phyloP scores from a whole-genome alignment of 2,113 vertebrate species.

The Saguinus midas region DNA sequence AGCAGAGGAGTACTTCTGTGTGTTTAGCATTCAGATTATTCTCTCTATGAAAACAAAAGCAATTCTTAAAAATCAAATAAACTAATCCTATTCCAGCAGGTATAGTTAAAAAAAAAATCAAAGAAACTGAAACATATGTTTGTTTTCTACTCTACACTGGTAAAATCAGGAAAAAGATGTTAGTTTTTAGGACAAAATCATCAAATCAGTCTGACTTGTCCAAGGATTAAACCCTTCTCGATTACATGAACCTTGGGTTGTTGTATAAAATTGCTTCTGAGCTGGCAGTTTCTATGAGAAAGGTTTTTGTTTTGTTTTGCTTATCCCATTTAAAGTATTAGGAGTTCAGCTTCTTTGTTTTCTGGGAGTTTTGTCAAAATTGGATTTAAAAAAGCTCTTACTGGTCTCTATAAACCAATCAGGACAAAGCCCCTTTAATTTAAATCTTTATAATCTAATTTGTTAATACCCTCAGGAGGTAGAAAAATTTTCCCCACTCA shows the following conservation, averaged over 20 bases:
- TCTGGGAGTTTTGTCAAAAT: constrained; percentile 24
- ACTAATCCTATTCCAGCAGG: neutral
- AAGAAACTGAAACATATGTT: neutral
- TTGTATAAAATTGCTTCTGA: constrained; percentile 11
- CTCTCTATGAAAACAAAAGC: neutral
- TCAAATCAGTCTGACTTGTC: neutral
- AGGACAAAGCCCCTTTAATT: constrained; percentile 30
- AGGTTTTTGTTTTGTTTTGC: constrained; percentile 23
- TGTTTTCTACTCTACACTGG: neutral
- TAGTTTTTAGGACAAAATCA: constrained; percentile 18
- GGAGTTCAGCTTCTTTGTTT: constrained; percentile 39
- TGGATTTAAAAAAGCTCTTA: constrained; percentile 50
- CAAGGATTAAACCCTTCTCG: neutral
- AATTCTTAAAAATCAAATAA: neutral
- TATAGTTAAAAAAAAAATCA: neutral
- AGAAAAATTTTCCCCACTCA: neutral
- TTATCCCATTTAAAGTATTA: constrained; percentile 41
- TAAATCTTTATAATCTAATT: constrained; percentile 34
- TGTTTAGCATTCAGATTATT: neutral
- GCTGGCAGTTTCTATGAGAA: neutral
- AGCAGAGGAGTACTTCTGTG: neutral
- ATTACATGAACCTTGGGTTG: neutral
- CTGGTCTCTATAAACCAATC: constrained; percentile 40
- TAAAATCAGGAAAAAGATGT: neutral
- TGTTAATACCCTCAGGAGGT: neutral